phyloP scores from a whole-genome alignment of 1,140 invertebrate genomes.

The Akabosia matsudoensis region DNA sequence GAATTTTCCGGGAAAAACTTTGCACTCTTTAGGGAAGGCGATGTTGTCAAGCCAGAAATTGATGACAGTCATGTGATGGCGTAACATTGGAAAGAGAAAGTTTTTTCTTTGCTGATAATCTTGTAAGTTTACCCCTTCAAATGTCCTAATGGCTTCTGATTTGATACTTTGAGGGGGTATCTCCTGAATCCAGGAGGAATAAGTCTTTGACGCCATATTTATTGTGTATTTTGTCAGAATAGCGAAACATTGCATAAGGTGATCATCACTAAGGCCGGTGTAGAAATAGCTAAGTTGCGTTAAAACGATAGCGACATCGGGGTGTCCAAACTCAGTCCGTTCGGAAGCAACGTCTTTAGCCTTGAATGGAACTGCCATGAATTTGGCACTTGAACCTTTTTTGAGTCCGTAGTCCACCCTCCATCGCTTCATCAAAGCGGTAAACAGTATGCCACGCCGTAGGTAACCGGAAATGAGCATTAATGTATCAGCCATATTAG shows the following conservation, averaged over 20 bases:
- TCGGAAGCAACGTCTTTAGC: constrained; percentile 41
- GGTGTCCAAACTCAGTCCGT: constrained; percentile 40
- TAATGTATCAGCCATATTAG: not conserved
- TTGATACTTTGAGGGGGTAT: not conserved
- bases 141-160: not conserved
- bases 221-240: not conserved
- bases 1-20: constrained; percentile 36
- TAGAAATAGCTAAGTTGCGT: constrained; percentile 32
- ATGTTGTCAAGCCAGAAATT: constrained; percentile 35
- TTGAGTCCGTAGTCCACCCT: constrained; percentile 38
- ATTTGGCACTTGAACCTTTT: not conserved
- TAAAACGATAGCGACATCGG: constrained; percentile 33
- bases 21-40: constrained; percentile 33
- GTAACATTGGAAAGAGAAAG: constrained; percentile 22
- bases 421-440: constrained; percentile 32
- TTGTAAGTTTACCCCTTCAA: not conserved
- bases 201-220: not conserved
- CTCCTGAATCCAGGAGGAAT: constrained; percentile 12
- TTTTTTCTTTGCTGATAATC: not conserved
- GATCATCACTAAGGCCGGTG: constrained; percentile 6
- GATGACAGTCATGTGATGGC: constrained; percentile 25
- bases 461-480: constrained; percentile 22
- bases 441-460: constrained; percentile 24
- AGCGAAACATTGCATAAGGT: constrained; percentile 16
- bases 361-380: constrained; percentile 40